Evolutionary conservation across 1,140 invertebrate genomes (phyloP).

Genomic region (Cotesia typhae): DNA sequence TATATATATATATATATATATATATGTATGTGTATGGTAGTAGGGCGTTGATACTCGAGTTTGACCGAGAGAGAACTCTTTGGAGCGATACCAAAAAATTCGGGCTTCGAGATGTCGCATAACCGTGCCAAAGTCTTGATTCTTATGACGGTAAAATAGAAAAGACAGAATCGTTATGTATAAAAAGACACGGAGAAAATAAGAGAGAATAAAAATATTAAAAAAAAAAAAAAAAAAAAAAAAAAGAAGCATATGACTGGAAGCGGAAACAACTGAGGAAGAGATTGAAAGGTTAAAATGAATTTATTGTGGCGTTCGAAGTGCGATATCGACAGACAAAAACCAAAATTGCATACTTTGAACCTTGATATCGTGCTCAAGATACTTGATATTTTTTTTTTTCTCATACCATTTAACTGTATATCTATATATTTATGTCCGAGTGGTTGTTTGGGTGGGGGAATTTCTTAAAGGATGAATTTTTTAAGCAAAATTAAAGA

Average conservation of each 20-base stretch:
- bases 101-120: slow-evolving; percentile 13
- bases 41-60: background rate
- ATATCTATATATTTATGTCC: no score
- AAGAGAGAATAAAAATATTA: background rate
- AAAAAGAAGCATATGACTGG: background rate
- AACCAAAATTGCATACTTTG: slow-evolving; percentile 17
- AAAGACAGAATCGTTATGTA: background rate
- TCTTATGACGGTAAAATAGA: slow-evolving; percentile 7
- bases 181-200: background rate
- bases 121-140: slow-evolving; percentile 32
- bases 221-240: slow-evolving; percentile 2
- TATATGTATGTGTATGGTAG: background rate
- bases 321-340: slow-evolving; percentile 41
- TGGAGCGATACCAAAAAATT: slow-evolving; percentile 27
- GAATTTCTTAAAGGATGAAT: background rate
- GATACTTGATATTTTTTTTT: slow-evolving; percentile 20
- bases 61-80: slow-evolving; percentile 12
- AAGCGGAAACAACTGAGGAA: background rate
- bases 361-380: slow-evolving; percentile 40
- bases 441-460: background rate
- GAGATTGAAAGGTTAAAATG: slow-evolving; percentile 24
- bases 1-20: background rate
- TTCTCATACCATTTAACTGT: background rate
- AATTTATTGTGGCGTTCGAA: slow-evolving; percentile 32
- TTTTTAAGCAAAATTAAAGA: no score